These are phyloP conservation scores for Ophion slaviceki DNA, from an alignment of 2,888 invertebrate genomes.

Conservation along the genomic window DNA sequence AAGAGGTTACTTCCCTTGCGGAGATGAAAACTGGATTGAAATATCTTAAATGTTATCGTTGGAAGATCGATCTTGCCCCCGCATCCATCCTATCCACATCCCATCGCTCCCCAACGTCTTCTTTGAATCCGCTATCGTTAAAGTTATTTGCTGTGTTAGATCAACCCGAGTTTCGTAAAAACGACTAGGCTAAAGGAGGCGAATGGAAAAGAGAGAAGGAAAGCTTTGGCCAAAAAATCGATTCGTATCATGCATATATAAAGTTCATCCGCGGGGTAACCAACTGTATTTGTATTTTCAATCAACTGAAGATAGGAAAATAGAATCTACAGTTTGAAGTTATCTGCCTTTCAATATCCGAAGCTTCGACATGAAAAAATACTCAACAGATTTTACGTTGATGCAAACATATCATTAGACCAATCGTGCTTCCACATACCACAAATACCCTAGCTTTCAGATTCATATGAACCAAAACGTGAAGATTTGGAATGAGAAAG, in stretches of 20 bases:
- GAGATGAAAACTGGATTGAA: conserved; percentile 56
- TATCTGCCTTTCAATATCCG: no score
- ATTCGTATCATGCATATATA: not conserved
- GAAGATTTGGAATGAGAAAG: no score
- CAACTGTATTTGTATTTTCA: no score
- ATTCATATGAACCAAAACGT: no score
- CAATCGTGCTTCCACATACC: no score
- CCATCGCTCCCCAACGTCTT: not conserved
- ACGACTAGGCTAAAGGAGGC: not conserved
- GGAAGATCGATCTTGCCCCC: conserved; percentile 40
- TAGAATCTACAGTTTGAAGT: no score
- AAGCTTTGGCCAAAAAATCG: not conserved
- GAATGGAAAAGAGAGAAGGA: not conserved
- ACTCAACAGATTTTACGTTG: no score
- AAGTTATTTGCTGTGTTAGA: conserved; percentile 42
- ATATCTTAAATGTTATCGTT: conserved; percentile 55
- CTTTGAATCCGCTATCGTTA: conserved; percentile 17
- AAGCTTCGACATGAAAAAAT: no score
- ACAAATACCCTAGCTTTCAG: no score
- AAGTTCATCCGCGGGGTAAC: no score
- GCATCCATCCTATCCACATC: not conserved
- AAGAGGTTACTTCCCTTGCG: conserved; percentile 41
- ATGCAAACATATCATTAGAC: no score
- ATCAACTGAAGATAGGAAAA: no score
- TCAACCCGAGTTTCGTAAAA: conserved; percentile 9